These are phyloP conservation scores for Crypturellus tataupa DNA, from an alignment of 2,797 vertebrate species.

Conservation along the genomic window DNA sequence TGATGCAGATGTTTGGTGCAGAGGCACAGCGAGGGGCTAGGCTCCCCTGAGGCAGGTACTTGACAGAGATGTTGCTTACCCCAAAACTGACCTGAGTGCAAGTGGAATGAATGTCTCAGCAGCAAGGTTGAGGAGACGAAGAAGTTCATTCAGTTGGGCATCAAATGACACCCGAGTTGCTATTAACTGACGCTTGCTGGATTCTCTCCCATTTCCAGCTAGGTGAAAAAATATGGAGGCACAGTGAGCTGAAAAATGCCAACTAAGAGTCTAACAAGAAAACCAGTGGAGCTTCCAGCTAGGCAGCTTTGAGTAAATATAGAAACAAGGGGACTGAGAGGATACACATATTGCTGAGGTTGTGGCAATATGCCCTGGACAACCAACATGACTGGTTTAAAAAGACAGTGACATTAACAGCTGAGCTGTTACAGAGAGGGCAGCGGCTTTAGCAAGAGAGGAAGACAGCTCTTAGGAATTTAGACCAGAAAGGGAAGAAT, in stretches of 20 bases:
- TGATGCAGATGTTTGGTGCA: background rate
- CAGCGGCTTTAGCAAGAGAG: conserved; percentile 2
- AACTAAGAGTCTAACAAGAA: conserved; percentile 60
- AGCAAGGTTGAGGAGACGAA: conserved; percentile 2
- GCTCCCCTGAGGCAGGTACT: background rate
- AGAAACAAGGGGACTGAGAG: conserved; percentile 53
- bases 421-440: conserved; percentile 24
- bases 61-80: conserved; percentile 3
- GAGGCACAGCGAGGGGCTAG: background rate
- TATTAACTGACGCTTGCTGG: conserved; percentile 31
- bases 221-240: conserved; percentile 26
- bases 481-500: conserved; percentile 44
- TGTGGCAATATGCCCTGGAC: conserved; percentile 32
- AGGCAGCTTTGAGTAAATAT: conserved; percentile 70
- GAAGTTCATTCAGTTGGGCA: conserved; percentile 6
- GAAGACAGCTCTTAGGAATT: conserved; percentile 58
- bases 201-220: background rate
- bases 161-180: conserved; percentile 39
- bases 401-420: conserved; percentile 59
- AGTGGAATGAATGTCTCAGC: background rate
- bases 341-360: conserved; percentile 66
- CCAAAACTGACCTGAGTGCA: background rate
- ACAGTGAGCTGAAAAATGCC: conserved; percentile 44
- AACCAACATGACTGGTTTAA: conserved; percentile 56
- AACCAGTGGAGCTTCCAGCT: conserved; percentile 32